Evolutionary conservation across 1,140 invertebrate species (phyloP), one percentile per base, ranked within the genome.

Genomic region (Scylla paramamosain): DNA sequence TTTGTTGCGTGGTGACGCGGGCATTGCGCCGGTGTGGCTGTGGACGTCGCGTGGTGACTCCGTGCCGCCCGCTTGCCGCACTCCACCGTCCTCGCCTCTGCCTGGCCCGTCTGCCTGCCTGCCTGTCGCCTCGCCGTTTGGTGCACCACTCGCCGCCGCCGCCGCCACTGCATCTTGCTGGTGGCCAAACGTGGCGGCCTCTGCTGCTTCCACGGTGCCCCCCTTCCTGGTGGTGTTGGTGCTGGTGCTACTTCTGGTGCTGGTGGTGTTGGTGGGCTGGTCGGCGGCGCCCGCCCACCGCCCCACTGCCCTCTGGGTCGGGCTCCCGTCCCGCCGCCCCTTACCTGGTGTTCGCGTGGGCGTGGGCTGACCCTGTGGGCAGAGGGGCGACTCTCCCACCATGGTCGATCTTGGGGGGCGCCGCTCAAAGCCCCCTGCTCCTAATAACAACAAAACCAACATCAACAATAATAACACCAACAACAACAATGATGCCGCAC

Each of bases 341-440:
- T 95, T 84, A 59, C 91, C 94, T 45, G 94, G 94, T 86, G 94
- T 32, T 46, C 94, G 94, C 83, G 91, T 89, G 94, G 94, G 94
- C 28, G 94, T 95, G 83, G 94, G 94, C 91, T 95, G 94, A 95
- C 94, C 52, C 90, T 82, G 91, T 59, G 94, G 94, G 84, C 94
- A 93, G 94, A 82, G 94, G 94, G 94, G 94, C 39, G 94, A 77
- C 39, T 83, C 90, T 82, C 45, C 48, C 91, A 67, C 16, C 84
- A 95, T 93, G 91, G 91, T 95, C 28, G 94, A 92, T 77, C 91
- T 92, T 29, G 91, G 91, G 91, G 94, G 94, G 91, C 91, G 94
- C 91, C 94, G 94, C 84, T 87, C 91, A 82, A 92, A 92, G 91
- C 82, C 91, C 91, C 91, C 94, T 82, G n/a, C 83, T 28, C 84